Base-by-base conservation (phyloP, 2,888 invertebrate species). In the Stegophylla sp. region DNA sequence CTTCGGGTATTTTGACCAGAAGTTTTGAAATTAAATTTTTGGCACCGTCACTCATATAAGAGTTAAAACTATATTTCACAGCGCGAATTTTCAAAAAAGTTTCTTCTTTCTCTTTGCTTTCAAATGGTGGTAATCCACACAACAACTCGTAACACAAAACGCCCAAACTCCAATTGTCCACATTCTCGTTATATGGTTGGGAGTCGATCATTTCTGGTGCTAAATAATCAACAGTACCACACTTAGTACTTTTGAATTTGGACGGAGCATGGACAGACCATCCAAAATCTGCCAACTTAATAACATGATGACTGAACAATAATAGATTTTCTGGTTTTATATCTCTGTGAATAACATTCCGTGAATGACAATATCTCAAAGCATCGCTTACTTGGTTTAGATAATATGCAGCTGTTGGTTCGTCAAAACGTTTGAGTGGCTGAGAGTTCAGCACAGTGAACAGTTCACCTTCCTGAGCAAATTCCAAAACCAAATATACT, bases 171-270 rank as follows among this genome's bases (percentile, higher is more conserved):
- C 98, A 99, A 84, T 96, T 91, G 87, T 99, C 98, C 0, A 95
- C 93, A 82, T 90, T 91, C 81, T 94, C 91, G 85, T 94, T 92
- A 86, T 99, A 97, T 0, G 89, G 87, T 85, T 91, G 89, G 0
- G 93, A 92, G 84, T 92, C 91, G 10, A 99, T 91, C 97, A 99
- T 98, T 88, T 99, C 98, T 10, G 98, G 98, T 0, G 97, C 95
- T 34, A 98, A 88, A 87, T 98, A 98, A 88, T 98, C 97, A 61
- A 97, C 88, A 0, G 97, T 98, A 1, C 98, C 97, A 85, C 98
- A 98, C 88, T 97, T 90, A 1, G 97, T 98, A 56, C 82, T 84
- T n/a, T 84, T 83, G 63, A 90, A 90, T 84, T 91, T 91, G 15
- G 92, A 92, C 13, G 84, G 84, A 4, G 85, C 84, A 73, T 85